Conservation (phyloP, 2,888 invertebrate species). For the Phania funesta region DNA sequence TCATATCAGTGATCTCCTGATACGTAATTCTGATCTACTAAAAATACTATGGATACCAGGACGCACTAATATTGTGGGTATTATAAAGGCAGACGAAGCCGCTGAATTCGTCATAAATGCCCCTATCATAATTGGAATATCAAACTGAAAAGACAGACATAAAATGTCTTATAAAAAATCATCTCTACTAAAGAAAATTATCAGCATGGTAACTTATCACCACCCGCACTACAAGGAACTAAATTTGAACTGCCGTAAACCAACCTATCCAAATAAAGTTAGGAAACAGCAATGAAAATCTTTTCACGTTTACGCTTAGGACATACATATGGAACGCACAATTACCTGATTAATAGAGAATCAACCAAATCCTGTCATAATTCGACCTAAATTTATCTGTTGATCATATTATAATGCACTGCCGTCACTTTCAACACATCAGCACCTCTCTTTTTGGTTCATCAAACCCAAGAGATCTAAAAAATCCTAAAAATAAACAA, state of each 20-base stretch:
- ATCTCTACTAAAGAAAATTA: background rate
- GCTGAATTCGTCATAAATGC: background rate
- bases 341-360: background rate
- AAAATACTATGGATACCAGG: conserved; percentile 12
- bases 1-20: conserved; percentile 1
- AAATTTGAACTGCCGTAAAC: background rate
- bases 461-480: background rate
- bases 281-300: background rate
- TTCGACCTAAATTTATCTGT: background rate
- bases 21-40: background rate
- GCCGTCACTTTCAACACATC: background rate
- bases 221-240: conserved; percentile 9
- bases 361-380: background rate
- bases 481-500: background rate
- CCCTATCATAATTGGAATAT: background rate
- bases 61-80: background rate
- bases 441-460: background rate
- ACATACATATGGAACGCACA: background rate
- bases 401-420: conserved; percentile 1
- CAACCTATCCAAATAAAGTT: background rate
- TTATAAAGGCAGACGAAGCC: background rate
- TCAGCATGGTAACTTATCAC: background rate
- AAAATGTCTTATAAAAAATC: background rate
- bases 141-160: conserved; percentile 1
- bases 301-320: conserved; percentile 18